Evolutionary conservation across 1,140 invertebrate genomes (phyloP).

Genomic region (Caerostris darwini): DNA sequence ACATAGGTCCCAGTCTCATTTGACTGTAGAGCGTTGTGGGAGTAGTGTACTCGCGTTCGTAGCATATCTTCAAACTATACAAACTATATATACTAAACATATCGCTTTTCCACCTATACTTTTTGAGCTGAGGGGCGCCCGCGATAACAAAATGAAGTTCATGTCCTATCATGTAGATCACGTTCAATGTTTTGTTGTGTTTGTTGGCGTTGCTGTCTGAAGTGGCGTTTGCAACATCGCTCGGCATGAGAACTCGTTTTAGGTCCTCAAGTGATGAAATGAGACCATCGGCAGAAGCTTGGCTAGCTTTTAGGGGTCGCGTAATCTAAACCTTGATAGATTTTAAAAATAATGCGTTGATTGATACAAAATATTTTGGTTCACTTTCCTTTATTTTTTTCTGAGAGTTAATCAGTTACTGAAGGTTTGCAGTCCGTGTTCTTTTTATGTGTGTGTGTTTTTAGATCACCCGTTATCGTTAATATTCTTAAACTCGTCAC

Average conservation of each 20-base stretch:
- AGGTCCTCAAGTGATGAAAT: background rate
- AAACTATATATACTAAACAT: background rate
- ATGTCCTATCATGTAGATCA: slow-evolving; percentile 23
- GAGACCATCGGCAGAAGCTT: background rate
- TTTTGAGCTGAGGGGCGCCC: background rate
- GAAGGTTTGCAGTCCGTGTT: background rate
- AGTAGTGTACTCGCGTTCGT: no score
- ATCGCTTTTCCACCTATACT: background rate
- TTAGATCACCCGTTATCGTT: background rate
- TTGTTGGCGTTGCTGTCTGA: background rate
- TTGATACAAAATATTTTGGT: background rate
- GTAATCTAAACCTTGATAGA: background rate
- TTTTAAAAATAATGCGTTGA: background rate
- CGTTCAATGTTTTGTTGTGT: background rate
- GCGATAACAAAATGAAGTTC: slow-evolving; percentile 47
- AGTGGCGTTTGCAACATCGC: background rate
- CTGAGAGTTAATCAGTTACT: background rate
- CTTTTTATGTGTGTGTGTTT: background rate
- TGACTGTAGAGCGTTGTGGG: no score
- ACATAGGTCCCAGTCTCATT: no score
- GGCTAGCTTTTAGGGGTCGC: background rate
- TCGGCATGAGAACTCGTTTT: background rate
- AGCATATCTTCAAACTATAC: no score
- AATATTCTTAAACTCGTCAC: background rate
- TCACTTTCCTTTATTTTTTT: background rate